Conservation (phyloP, 1,140 invertebrate species). For the Meloidogyne chitwoodi region DNA sequence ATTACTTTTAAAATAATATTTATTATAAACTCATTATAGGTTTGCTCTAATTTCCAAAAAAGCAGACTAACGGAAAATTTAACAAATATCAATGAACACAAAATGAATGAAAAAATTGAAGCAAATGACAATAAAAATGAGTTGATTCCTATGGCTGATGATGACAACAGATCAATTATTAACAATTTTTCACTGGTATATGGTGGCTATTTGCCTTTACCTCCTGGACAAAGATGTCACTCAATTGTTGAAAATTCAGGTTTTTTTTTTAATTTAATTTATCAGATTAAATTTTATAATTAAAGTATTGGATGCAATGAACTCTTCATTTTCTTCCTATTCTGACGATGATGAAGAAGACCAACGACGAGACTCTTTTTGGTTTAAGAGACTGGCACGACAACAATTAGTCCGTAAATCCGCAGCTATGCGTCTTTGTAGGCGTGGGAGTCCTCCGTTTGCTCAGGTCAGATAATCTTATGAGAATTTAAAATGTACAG, state of each 20-base stretch:
- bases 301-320: neutral
- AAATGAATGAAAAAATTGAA: no score
- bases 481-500: neutral
- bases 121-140: no score
- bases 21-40: no score
- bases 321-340: neutral
- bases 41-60: no score
- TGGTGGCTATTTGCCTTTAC: no score
- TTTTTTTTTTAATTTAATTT: neutral
- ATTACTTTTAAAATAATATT: no score
- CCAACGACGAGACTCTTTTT: neutral
- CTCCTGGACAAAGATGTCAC: neutral
- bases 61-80: no score
- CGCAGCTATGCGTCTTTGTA: constrained; percentile 1
- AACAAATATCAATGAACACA: no score
- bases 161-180: no score
- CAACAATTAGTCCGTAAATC: neutral
- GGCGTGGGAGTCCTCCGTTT: constrained; percentile 9
- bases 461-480: neutral
- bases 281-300: neutral
- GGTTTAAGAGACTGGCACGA: neutral
- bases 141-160: no score
- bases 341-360: neutral
- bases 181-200: no score
- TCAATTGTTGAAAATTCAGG: neutral